phyloP scores from a whole-genome alignment of 2,888 invertebrate genomes.

The Sinopyrophorus schimmeli region DNA sequence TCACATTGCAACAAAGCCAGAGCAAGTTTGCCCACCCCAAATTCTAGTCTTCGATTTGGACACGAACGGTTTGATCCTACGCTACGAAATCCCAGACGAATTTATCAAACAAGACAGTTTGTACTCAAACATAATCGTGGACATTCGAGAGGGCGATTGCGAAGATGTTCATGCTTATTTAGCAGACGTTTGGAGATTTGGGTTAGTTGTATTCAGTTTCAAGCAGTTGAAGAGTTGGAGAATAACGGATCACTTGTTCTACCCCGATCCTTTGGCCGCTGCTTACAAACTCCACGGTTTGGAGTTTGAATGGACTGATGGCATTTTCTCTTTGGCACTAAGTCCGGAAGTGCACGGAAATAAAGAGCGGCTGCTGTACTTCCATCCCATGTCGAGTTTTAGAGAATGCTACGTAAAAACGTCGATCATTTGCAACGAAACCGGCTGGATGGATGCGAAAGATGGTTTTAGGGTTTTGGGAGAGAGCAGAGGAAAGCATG shows the following conservation, averaged over 20 bases:
- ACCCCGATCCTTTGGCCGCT: conserved; percentile 73
- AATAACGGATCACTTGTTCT: conserved; percentile 70
- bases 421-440: conserved; percentile 66
- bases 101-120: conserved; percentile 69
- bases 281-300: conserved; percentile 74
- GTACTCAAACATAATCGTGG: conserved; percentile 69
- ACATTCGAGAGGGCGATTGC: conserved; percentile 63
- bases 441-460: conserved; percentile 51
- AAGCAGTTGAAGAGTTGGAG: conserved; percentile 64
- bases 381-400: conserved; percentile 81
- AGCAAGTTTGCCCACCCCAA: conserved; percentile 73
- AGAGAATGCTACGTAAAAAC: conserved; percentile 76
- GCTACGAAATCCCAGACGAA: conserved; percentile 66
- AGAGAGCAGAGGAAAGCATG: conserved; percentile 60
- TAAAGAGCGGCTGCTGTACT: conserved; percentile 69
- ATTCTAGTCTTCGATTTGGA: conserved; percentile 72
- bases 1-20: conserved; percentile 67
- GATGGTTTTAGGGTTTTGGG: conserved; percentile 48
- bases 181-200: conserved; percentile 71
- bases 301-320: conserved; percentile 82
- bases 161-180: conserved; percentile 68
- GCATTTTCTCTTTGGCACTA: conserved; percentile 74
- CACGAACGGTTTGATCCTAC: conserved; percentile 65
- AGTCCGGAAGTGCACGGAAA: conserved; percentile 59
- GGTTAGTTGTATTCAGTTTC: conserved; percentile 55